phyloP scores from a whole-genome alignment of 2,113 vertebrate genomes.

The Petaurus breviceps region DNA sequence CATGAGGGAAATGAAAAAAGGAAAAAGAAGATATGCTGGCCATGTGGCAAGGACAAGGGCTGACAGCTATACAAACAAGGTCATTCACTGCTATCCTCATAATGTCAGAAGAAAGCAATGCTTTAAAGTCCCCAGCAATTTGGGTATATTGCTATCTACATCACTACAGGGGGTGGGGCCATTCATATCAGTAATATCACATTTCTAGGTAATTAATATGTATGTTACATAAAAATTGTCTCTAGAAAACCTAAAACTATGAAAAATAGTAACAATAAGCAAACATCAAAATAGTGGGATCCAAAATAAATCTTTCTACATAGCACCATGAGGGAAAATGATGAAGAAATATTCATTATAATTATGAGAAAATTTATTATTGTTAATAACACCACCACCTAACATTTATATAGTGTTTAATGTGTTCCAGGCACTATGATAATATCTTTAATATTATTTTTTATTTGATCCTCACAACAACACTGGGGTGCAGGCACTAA shows the following conservation, averaged over 20 bases:
- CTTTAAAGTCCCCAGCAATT: not conserved
- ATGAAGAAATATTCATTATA: not conserved
- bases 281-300: not conserved
- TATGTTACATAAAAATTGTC: not conserved
- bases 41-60: not conserved
- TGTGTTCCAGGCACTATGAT: not conserved
- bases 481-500: not conserved
- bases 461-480: not conserved
- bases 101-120: not conserved
- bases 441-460: not conserved
- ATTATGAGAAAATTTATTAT: not conserved
- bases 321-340: not conserved
- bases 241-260: not conserved
- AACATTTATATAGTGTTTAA: not conserved
- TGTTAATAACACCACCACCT: not conserved
- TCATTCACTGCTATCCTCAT: not conserved
- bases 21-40: not conserved
- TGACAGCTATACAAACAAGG: not conserved
- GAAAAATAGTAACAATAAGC: not conserved
- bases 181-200: not conserved
- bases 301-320: not conserved
- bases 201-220: not conserved
- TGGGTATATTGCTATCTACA: not conserved
- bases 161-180: not conserved
- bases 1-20: not conserved